These are phyloP conservation scores for Bombus waltoni DNA, from an alignment of 1,140 invertebrate species.

Conservation along the genomic window DNA sequence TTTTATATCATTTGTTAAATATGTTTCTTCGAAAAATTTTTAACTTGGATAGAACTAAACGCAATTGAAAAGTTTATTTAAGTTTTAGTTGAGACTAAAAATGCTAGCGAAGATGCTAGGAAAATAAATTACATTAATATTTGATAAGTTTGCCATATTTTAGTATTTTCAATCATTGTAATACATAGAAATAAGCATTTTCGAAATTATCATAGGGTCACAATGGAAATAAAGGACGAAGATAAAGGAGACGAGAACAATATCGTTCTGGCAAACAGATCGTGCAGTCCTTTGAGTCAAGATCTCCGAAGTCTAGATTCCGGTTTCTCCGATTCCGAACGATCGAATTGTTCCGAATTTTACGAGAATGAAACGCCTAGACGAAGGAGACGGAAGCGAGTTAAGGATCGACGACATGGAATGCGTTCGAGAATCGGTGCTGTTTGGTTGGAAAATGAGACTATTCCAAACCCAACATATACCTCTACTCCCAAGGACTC, in stretches of 20 bases:
- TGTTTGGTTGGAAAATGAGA: constrained; percentile 56
- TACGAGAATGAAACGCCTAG: constrained; percentile 58
- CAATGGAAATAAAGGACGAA: constrained; percentile 31
- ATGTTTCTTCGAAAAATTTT: no score
- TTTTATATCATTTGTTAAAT: no score
- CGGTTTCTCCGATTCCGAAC: constrained; percentile 83
- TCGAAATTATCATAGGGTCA: constrained; percentile 1
- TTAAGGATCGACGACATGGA: constrained; percentile 31
- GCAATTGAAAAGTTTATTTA: no score
- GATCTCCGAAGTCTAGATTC: constrained; percentile 82
- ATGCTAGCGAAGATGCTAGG: background rate
- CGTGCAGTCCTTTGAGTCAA: constrained; percentile 71
- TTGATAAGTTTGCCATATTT: background rate
- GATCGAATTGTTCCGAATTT: constrained; percentile 69
- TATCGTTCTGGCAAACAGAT: constrained; percentile 50
- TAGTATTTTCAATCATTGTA: background rate
- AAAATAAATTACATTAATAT: background rate
- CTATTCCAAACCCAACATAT: constrained; percentile 64
- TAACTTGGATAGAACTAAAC: no score
- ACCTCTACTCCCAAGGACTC: constrained; percentile 76
- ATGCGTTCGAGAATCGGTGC: constrained; percentile 47
- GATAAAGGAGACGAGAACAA: constrained; percentile 44
- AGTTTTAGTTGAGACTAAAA: no score
- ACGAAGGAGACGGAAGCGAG: constrained; percentile 43
- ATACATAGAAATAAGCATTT: background rate